These are phyloP conservation scores for Megalurothrips usitatus DNA, from an alignment of 2,888 invertebrate genomes.

Conservation along the genomic window DNA sequence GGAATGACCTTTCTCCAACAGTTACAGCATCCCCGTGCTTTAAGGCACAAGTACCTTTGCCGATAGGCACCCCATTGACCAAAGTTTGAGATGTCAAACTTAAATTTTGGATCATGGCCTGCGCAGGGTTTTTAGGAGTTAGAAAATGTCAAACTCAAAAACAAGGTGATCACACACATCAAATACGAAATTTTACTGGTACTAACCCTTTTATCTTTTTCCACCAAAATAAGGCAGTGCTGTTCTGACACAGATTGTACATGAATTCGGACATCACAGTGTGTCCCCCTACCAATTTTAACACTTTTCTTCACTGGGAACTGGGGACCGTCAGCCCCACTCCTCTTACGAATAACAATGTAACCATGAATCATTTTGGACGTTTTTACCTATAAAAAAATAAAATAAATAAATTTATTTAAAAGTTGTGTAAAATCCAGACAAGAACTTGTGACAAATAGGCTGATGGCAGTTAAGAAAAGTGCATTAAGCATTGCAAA, in stretches of 20 bases:
- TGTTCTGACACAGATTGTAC: neutral
- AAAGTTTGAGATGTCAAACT: neutral
- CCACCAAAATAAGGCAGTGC: neutral
- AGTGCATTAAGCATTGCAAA: neutral
- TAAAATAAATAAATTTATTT: neutral
- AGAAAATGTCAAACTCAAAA: neutral
- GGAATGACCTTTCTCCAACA: conserved; percentile 8
- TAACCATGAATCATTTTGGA: neutral
- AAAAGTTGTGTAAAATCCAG: neutral
- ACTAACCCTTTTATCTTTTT: neutral
- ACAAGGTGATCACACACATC: too few relatives aligned
- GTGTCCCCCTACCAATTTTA: conserved; percentile 1
- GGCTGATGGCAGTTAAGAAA: neutral
- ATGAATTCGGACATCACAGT: neutral
- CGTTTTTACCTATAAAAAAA: neutral
- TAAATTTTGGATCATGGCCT: neutral
- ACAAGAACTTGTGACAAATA: neutral
- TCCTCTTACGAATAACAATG: neutral
- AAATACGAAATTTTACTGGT: too few relatives aligned
- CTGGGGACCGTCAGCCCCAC: neutral
- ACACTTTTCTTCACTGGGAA: neutral
- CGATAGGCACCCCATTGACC: neutral
- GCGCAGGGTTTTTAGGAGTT: too few relatives aligned
- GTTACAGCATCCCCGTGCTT: neutral
- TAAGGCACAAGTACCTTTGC: neutral